Evolutionary conservation across 2,113 vertebrate species (phyloP).

Genomic region (Salminus brasiliensis): DNA sequence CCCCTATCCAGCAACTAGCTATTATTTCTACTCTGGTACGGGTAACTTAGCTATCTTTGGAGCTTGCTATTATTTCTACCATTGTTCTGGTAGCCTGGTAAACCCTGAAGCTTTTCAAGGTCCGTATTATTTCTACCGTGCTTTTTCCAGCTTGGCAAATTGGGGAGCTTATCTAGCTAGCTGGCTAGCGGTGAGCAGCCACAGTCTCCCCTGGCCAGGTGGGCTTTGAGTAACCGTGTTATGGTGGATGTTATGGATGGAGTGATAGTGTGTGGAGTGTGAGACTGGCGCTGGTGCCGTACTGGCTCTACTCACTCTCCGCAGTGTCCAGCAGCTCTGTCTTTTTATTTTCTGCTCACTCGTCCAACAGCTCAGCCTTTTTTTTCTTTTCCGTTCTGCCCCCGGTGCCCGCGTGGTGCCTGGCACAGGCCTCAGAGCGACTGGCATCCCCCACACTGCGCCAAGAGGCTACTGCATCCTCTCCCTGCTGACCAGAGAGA

Average conservation of each 20-base stretch:
- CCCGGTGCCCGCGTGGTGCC: constrained; percentile 45
- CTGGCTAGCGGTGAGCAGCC: too few relatives aligned
- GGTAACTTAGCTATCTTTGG: too few relatives aligned
- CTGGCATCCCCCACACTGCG: constrained; percentile 69
- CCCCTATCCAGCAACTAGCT: too few relatives aligned
- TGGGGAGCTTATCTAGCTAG: too few relatives aligned
- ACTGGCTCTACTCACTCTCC: constrained; percentile 54
- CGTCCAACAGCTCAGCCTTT: neutral
- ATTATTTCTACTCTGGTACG: too few relatives aligned
- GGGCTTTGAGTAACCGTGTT: neutral
- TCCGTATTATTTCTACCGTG: too few relatives aligned
- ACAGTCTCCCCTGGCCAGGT: neutral
- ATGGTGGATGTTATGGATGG: neutral
- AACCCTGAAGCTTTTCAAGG: too few relatives aligned
- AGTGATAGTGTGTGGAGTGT: constrained; percentile 16
- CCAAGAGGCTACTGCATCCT: constrained; percentile 69
- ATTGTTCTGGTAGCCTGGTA: too few relatives aligned
- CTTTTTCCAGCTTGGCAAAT: too few relatives aligned
- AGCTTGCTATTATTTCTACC: too few relatives aligned
- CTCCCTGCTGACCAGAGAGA: constrained; percentile 53
- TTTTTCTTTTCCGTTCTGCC: neutral
- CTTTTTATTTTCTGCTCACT: neutral
- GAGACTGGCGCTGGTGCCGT: constrained; percentile 56
- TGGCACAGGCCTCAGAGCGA: constrained; percentile 64
- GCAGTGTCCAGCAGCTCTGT: constrained; percentile 43